phyloP scores from a whole-genome alignment of 2,113 vertebrate genomes.

The Falcunculus frontatus region DNA sequence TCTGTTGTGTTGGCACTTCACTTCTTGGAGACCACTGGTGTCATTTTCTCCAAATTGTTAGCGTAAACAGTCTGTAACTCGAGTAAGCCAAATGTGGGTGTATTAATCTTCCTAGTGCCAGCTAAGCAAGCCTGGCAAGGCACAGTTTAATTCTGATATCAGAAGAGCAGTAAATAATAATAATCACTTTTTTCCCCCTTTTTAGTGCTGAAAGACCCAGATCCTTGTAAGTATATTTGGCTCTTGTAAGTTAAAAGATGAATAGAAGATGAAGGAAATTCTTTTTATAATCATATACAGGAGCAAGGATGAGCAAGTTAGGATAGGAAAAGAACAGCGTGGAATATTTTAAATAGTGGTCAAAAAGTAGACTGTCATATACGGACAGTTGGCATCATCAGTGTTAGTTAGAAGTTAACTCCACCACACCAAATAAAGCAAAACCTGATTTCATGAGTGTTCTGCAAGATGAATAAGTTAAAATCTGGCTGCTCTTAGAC shows the following conservation, averaged over 20 bases:
- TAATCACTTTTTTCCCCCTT: not conserved
- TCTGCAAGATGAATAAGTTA: not conserved
- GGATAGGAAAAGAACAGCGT: not conserved
- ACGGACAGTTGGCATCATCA: not conserved
- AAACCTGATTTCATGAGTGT: not conserved
- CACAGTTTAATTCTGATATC: conserved; percentile 40
- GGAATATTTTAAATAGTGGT: not conserved
- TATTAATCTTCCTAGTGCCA: conserved; percentile 61
- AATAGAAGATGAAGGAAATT: not conserved
- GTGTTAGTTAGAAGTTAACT: not conserved
- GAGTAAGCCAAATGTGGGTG: conserved; percentile 59
- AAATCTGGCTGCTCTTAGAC: not conserved
- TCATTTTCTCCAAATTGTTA: conserved; percentile 66
- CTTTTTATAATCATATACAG: not conserved
- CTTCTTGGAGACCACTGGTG: conserved; percentile 60
- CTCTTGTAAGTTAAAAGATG: not conserved
- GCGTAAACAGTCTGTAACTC: conserved; percentile 62
- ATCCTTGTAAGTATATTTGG: conserved; percentile 20
- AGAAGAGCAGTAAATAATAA: conserved; percentile 40
- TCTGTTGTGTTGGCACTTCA: conserved; percentile 60
- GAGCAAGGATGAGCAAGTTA: not conserved
- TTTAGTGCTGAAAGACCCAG: not conserved
- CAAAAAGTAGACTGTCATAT: not conserved
- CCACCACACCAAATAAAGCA: not conserved
- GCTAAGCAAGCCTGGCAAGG: conserved; percentile 53